Evolutionary conservation across 2,797 vertebrate species (phyloP).

Genomic region (Phrynocephalus forsythii): DNA sequence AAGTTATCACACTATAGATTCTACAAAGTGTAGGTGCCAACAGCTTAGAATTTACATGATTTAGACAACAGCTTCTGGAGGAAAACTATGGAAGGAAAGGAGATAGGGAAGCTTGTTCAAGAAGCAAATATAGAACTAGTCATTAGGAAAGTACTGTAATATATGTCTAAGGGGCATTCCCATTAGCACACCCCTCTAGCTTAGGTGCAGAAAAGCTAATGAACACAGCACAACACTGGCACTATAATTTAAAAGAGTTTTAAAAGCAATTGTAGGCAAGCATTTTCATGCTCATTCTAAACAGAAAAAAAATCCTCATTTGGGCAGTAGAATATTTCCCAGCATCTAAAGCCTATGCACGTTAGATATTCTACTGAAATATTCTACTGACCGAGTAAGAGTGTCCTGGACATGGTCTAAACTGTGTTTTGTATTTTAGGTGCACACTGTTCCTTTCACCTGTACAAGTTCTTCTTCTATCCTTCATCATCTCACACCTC

Average conservation of each 20-base stretch:
- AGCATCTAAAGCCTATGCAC: no score
- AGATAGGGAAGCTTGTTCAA: neutral
- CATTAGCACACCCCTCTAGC: neutral
- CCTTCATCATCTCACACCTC: neutral
- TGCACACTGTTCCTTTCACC: neutral
- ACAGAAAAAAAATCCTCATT: neutral
- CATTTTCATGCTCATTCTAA: neutral
- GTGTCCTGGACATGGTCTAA: neutral
- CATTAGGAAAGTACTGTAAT: neutral
- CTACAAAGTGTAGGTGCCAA: neutral
- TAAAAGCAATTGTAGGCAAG: neutral
- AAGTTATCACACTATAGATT: neutral
- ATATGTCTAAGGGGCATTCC: neutral
- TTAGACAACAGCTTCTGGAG: neutral
- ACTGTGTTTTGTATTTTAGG: neutral
- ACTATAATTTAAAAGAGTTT: neutral
- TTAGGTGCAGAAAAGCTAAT: neutral
- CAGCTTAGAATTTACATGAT: neutral
- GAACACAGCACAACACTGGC: neutral
- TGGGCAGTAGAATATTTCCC: no score
- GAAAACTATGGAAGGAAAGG: neutral
- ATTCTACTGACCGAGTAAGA: neutral
- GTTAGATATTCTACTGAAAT: neutral
- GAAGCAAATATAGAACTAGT: neutral
- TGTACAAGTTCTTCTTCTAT: neutral